phyloP scores from a whole-genome alignment of 2,888 invertebrate species.

The Lymantria dispar region DNA sequence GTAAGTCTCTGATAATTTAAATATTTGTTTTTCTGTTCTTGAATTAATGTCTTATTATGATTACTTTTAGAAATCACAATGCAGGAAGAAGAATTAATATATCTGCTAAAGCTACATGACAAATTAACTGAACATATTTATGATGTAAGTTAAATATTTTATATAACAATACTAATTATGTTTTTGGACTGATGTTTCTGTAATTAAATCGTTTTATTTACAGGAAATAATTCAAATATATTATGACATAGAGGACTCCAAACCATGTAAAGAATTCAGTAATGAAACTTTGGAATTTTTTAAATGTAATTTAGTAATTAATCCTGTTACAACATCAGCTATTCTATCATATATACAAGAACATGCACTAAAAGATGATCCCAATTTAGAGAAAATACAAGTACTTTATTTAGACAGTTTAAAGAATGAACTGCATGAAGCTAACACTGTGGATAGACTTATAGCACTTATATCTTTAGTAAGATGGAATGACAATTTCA shows the following conservation, averaged over 20 bases:
- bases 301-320: conserved; percentile 63
- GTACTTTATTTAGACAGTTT: conserved; percentile 57
- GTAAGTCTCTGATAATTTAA: no score
- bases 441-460: conserved; percentile 57
- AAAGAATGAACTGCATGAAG: conserved; percentile 56
- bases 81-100: conserved; percentile 73
- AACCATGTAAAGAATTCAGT: conserved; percentile 51
- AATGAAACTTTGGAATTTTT: conserved; percentile 61
- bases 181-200: not conserved
- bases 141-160: conserved; percentile 49
- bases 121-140: conserved; percentile 55
- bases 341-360: conserved; percentile 56
- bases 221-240: conserved; percentile 67
- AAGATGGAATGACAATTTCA: conserved; percentile 56
- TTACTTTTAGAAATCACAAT: conserved; percentile 42
- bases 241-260: conserved; percentile 55
- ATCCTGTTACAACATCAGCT: conserved; percentile 66
- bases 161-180: not conserved
- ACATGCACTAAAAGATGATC: conserved; percentile 40
- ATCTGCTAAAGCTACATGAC: conserved; percentile 65
- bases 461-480: conserved; percentile 62
- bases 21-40: not conserved
- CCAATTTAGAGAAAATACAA: conserved; percentile 54
- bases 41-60: not conserved
- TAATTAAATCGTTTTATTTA: conserved; percentile 16